phyloP scores from a whole-genome alignment of 2,888 invertebrate species.

The Sesia bembeciformis region DNA sequence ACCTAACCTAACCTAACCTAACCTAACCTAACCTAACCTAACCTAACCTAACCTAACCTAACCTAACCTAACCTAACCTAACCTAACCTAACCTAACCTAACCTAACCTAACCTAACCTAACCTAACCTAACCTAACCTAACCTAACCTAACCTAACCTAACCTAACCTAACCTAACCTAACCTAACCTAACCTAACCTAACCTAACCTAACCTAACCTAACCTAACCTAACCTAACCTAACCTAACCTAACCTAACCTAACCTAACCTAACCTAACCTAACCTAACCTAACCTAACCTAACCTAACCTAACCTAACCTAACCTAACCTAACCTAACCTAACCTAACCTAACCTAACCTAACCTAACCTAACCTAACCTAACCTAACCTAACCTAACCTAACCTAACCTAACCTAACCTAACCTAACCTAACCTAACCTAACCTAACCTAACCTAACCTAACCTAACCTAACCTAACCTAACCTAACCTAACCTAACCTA shows the following conservation, averaged over 20 bases:
- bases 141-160: conserved; percentile 4
- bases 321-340: conserved; percentile 4
- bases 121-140: conserved; percentile 4
- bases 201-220: conserved; percentile 2
- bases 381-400: conserved; percentile 3
- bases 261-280: conserved; percentile 3
- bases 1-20: not conserved
- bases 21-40: not conserved
- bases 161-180: conserved; percentile 4
- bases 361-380: conserved; percentile 3
- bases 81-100: conserved; percentile 5
- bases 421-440: conserved; percentile 3
- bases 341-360: conserved; percentile 3
- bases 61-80: conserved; percentile 2
- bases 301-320: conserved; percentile 5
- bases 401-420: conserved; percentile 3
- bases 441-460: conserved; percentile 3
- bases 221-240: conserved; percentile 3
- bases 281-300: conserved; percentile 4
- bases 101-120: conserved; percentile 6
- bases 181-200: conserved; percentile 3
- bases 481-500: conserved; percentile 3
- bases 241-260: conserved; percentile 3
- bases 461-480: conserved; percentile 3
- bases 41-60: not conserved